Percentiles rank a stretch among this genome's conserved stretches.
Evolutionary conservation across 2,888 invertebrate genomes (phyloP).

Genomic region (Athrips mouffetella): DNA sequence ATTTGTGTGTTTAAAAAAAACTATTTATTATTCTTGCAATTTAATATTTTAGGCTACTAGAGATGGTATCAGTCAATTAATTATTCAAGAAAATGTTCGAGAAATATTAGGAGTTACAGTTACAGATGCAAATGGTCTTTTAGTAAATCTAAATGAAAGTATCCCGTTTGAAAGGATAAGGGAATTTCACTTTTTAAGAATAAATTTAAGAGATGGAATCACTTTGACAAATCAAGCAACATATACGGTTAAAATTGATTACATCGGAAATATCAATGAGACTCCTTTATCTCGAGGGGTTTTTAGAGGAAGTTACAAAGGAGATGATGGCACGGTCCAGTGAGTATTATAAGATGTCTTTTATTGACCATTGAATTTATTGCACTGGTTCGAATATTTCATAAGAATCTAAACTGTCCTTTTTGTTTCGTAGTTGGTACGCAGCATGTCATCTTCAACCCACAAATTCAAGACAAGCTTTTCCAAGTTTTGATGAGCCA

Average conservation of each 20-base stretch:
- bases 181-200: constrained; percentile 51
- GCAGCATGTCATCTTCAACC: constrained; percentile 88
- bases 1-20: not conserved
- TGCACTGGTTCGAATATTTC: not conserved
- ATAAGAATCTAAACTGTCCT: not conserved
- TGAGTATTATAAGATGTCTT: constrained; percentile 36
- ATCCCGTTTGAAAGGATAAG: constrained; percentile 44
- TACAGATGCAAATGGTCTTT: constrained; percentile 28
- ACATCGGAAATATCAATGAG: constrained; percentile 66
- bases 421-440: constrained; percentile 80
- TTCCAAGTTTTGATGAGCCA: constrained; percentile 92
- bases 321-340: constrained; percentile 44
- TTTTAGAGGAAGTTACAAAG: constrained; percentile 61
- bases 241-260: constrained; percentile 46
- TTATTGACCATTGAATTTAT: not conserved
- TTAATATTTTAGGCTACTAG: constrained; percentile 42
- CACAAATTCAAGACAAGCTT: constrained; percentile 86
- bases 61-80: constrained; percentile 38
- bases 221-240: constrained; percentile 37
- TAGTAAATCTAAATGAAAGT: constrained; percentile 31
- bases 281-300: constrained; percentile 65
- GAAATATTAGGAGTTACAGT: constrained; percentile 40
- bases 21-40: not conserved
- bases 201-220: constrained; percentile 47
- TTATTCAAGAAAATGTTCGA: constrained; percentile 62